A percentile compares a stretch with the other conserved stretches of the same genome.
phyloP scores from a whole-genome alignment of 2,888 invertebrate species.

The Galerucella pusilla region DNA sequence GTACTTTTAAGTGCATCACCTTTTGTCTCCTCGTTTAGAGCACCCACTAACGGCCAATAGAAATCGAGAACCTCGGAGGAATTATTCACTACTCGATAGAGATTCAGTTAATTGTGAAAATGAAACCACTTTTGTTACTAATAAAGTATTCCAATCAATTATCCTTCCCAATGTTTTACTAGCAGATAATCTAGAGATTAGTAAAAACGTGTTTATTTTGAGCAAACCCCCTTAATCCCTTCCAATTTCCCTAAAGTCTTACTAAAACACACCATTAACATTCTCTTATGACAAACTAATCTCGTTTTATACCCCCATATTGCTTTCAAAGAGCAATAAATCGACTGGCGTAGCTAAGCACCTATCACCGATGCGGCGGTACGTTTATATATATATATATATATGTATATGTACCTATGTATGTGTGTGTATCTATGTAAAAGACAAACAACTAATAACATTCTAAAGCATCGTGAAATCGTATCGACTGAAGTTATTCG shows the following conservation, averaged over 20 bases:
- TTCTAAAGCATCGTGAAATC: slow-evolving; percentile 29
- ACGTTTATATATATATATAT: not conserved
- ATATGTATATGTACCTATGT: not conserved
- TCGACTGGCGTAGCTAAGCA: slow-evolving; percentile 15
- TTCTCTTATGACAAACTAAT: slow-evolving; percentile 3
- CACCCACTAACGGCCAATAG: too few relatives aligned
- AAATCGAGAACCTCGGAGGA: too few relatives aligned
- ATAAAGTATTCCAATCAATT: too few relatives aligned
- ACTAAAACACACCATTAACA: slow-evolving; percentile 1
- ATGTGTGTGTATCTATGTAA: slow-evolving; percentile 18
- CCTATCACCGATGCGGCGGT: slow-evolving; percentile 1
- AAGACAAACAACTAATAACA: slow-evolving; percentile 37
- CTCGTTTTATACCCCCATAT: slow-evolving; percentile 9
- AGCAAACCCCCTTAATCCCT: not conserved
- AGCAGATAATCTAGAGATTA: too few relatives aligned
- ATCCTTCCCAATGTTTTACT: too few relatives aligned
- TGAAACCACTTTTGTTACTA: too few relatives aligned
- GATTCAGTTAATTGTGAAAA: too few relatives aligned
- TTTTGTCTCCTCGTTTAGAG: too few relatives aligned
- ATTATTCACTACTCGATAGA: too few relatives aligned
- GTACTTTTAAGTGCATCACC: too few relatives aligned
- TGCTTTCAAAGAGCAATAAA: slow-evolving; percentile 18
- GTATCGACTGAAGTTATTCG: slow-evolving; percentile 32
- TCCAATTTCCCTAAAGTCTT: not conserved
- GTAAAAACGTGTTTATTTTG: not conserved